A percentile compares a stretch with the other conserved stretches of the same genome.
Conservation (phyloP, 1,140 invertebrate species). For the Cotesia typhae region DNA sequence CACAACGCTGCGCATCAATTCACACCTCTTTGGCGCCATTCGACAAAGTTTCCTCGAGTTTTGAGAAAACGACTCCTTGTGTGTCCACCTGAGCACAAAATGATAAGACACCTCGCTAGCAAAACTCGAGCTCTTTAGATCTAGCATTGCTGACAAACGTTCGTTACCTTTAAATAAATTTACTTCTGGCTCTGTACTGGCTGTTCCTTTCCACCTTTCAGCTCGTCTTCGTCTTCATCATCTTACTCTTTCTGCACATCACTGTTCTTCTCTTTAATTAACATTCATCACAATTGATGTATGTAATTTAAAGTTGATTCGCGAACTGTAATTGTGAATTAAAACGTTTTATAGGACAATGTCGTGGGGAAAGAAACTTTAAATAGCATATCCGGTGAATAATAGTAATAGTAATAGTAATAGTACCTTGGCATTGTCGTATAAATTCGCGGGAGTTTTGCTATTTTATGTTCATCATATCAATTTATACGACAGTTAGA, state of each 20-base stretch:
- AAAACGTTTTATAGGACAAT: constrained; percentile 1
- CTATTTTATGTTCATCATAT: neutral
- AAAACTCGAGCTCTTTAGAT: too few relatives aligned
- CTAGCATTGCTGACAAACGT: too few relatives aligned
- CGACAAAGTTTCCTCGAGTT: neutral
- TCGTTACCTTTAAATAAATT: too few relatives aligned
- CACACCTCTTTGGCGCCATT: neutral
- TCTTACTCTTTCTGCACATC: neutral
- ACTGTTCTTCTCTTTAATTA: constrained; percentile 9
- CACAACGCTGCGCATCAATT: neutral
- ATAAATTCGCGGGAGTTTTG: too few relatives aligned
- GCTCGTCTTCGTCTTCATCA: neutral
- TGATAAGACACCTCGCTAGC: constrained; percentile 2
- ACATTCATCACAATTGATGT: constrained; percentile 7
- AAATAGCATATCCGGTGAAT: neutral
- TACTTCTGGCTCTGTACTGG: neutral
- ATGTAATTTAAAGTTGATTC: constrained; percentile 2
- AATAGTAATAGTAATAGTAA: constrained; percentile 7
- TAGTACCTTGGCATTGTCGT: neutral
- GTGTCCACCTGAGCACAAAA: constrained; percentile 15
- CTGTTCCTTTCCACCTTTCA: neutral
- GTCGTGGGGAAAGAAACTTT: neutral
- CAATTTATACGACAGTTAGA: constrained; percentile 1
- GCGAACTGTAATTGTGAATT: constrained; percentile 14
- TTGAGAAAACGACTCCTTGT: neutral